Evolutionary conservation across 92 coral and sea anemone genomes (phyloP), one percentile per base, ranked within the genome.

Genomic region (Palythoa grandis): DNA sequence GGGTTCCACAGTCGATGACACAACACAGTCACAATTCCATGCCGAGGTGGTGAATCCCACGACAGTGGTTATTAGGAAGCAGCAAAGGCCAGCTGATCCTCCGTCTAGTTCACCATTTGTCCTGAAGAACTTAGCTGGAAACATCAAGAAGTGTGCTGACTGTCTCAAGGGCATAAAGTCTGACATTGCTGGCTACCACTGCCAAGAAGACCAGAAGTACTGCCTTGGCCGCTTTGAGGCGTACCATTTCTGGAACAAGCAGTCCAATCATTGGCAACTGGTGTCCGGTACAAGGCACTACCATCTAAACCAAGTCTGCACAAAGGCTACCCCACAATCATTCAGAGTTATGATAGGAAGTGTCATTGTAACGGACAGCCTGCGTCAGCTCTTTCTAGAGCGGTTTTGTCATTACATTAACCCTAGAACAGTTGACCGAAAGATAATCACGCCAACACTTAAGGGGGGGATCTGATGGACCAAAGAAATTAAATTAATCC

Each of bases 121-220:
- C 37, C 35, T 71, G 4, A 79, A 79, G 69, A 87, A 58, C 72
- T 69, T 87, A 66, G 73, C 73, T 5, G 79, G 86, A 38, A 79
- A 70, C 4, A 71, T 87, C 90, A 78, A 23, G 74, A 87, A 78
- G 74, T 87, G 90, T 37, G 82, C 90, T 47, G 90, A 86, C 1
- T 87, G 90, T 60, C 72, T 58, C 60, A 87, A 72, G 79, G 65
- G 66, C 23, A 10, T 87, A n/a, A 66, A 37, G 39, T 79, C 82
- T 47, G 66, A 58, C 70, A 73, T 79, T 78, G 79, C 83, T 76
- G 82, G 86, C 63, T 72, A 37, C 68, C 35, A 87, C 10, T 66
- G 86, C 52, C 79, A 72, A 58, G 90, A 79, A 15, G 82, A 87
- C 74, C 75, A 29, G 80, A 58, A 78, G 17, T 87, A 86, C 20